Evolutionary conservation across 1,140 invertebrate species (phyloP).

Genomic region (Sweltsa coloradensis): DNA sequence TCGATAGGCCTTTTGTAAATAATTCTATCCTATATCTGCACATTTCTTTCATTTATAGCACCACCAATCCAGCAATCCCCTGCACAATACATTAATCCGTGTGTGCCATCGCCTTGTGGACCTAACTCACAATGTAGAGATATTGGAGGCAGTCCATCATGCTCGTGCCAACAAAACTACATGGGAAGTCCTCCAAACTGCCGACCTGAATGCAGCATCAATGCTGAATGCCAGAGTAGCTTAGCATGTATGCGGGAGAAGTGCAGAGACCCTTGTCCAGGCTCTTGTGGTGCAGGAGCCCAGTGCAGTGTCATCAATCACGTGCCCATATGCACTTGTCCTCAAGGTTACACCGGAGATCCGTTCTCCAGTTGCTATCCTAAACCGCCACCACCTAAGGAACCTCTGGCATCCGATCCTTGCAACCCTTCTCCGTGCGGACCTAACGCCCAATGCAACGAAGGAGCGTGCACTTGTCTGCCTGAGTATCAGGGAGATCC

Average conservation of each 20-base stretch:
- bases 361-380: conserved; percentile 40
- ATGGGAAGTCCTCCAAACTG: conserved; percentile 56
- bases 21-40: conserved; percentile 21
- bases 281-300: conserved; percentile 56
- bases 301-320: conserved; percentile 41
- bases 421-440: conserved; percentile 25
- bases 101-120: conserved; percentile 42
- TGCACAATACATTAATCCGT: conserved; percentile 29
- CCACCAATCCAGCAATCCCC: conserved; percentile 14
- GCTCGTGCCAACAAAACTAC: conserved; percentile 39
- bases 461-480: conserved; percentile 54
- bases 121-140: conserved; percentile 40
- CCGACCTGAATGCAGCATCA: conserved; percentile 54
- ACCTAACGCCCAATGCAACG: conserved; percentile 21
- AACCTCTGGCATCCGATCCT: conserved; percentile 19
- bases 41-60: conserved; percentile 15
- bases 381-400: conserved; percentile 30
- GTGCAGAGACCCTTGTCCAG: conserved; percentile 58
- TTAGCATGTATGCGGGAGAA: conserved; percentile 57
- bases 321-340: conserved; percentile 40
- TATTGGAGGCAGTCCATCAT: conserved; percentile 35
- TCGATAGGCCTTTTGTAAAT: too few species aligned
- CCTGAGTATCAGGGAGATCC: conserved; percentile 62
- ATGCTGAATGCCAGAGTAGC: conserved; percentile 58
- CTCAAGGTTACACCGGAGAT: conserved; percentile 41